Evolutionary conservation across 2,888 invertebrate species (phyloP).

Genomic region (Creontiades dilutus): DNA sequence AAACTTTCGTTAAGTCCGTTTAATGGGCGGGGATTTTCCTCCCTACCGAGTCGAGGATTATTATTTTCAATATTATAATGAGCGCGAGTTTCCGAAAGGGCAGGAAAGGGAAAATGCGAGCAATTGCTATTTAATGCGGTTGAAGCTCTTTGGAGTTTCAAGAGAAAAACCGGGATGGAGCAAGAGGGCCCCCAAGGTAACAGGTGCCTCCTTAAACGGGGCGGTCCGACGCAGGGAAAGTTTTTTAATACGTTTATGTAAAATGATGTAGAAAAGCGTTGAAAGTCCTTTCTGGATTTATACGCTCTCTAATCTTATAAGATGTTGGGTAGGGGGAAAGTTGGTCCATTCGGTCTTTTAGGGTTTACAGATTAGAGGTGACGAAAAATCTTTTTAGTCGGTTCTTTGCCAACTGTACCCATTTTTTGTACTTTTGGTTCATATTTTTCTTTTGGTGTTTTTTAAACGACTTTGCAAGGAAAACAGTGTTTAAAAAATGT

Average conservation of each 20-base stretch:
- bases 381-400: too few species aligned
- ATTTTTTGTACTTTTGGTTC: too few species aligned
- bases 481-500: too few species aligned
- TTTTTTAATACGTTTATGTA: slow-evolving; percentile 67
- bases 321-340: neutral
- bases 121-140: slow-evolving; percentile 74
- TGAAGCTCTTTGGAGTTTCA: slow-evolving; percentile 57
- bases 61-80: slow-evolving; percentile 75
- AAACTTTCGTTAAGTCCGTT: slow-evolving; percentile 75
- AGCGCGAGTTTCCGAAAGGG: slow-evolving; percentile 44
- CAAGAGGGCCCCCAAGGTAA: slow-evolving; percentile 44
- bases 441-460: too few species aligned
- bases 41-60: slow-evolving; percentile 57
- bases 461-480: too few species aligned
- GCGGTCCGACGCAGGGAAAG: neutral
- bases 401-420: too few species aligned
- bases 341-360: neutral
- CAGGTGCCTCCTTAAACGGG: slow-evolving; percentile 64
- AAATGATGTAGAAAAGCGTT: slow-evolving; percentile 50
- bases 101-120: slow-evolving; percentile 44
- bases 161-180: neutral
- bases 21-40: slow-evolving; percentile 74
- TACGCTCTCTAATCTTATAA: neutral
- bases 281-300: slow-evolving; percentile 41
- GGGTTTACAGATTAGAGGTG: too few species aligned